Conservation (phyloP, 1,140 invertebrate species). For the Gyrodactylus bullatarudis region DNA sequence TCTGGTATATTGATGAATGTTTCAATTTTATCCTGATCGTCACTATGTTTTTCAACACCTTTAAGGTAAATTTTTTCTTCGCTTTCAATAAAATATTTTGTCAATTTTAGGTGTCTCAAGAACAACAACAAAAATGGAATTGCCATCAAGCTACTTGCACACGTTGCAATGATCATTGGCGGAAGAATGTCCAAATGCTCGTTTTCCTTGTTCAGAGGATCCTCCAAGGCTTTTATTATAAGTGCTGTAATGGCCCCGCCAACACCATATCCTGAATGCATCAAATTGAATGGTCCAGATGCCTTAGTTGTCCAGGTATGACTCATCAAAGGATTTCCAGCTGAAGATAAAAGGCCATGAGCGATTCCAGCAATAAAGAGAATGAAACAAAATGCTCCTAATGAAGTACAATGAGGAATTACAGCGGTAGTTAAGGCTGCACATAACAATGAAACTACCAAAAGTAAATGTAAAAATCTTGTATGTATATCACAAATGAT, state of each 20-base stretch:
- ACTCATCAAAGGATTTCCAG: not conserved
- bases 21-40: not conserved
- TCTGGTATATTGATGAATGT: not conserved
- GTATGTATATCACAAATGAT: not conserved
- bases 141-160: not conserved
- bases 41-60: not conserved
- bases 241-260: not conserved
- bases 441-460: not conserved
- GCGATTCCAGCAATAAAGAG: constrained; percentile 1
- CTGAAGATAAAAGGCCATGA: not conserved
- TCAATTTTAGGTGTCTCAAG: not conserved
- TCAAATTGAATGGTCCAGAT: constrained; percentile 1
- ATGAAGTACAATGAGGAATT: not conserved
- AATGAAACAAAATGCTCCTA: not conserved
- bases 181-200: not conserved
- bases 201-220: too few species aligned
- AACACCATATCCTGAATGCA: constrained; percentile 4
- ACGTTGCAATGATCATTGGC: not conserved
- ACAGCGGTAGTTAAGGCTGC: not conserved
- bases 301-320: not conserved
- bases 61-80: not conserved
- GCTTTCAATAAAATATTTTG: not conserved
- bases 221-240: not conserved
- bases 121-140: not conserved
- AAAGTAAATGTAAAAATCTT: not conserved